phyloP scores from a whole-genome alignment of 1,140 invertebrate genomes.

The Elysia chlorotica region DNA sequence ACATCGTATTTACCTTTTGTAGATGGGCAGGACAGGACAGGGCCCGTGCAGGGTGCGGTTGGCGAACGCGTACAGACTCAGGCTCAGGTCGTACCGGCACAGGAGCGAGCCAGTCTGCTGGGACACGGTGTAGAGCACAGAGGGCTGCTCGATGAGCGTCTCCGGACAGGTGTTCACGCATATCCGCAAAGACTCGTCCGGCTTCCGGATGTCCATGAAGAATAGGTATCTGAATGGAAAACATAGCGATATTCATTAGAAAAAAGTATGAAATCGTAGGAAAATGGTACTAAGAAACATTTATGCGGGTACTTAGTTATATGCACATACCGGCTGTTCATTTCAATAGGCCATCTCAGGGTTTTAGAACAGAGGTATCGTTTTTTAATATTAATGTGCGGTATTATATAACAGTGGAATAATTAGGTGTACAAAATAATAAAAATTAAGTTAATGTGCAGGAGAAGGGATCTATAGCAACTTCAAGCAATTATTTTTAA shows the following conservation, averaged over 20 bases:
- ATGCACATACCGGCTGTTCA: too few relatives aligned
- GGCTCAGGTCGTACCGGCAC: constrained; percentile 65
- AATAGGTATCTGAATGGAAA: constrained; percentile 72
- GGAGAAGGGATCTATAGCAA: too few relatives aligned
- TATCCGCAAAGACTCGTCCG: constrained; percentile 79
- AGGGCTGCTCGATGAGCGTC: constrained; percentile 67
- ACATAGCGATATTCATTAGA: not conserved
- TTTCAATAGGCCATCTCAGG: too few relatives aligned
- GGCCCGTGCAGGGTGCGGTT: constrained; percentile 36
- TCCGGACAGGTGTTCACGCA: constrained; percentile 89
- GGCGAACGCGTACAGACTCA: constrained; percentile 37
- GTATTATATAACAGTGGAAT: too few relatives aligned
- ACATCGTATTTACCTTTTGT: constrained; percentile 49
- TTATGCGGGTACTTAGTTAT: too few relatives aligned
- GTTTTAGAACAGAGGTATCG: too few relatives aligned
- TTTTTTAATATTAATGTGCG: too few relatives aligned
- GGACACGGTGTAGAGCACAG: constrained; percentile 80
- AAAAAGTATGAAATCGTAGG: not conserved
- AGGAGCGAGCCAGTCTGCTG: constrained; percentile 73
- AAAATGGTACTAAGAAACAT: not conserved
- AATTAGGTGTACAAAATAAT: too few relatives aligned
- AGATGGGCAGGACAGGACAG: constrained; percentile 51
- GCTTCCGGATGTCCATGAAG: constrained; percentile 80
- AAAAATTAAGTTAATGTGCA: too few relatives aligned
- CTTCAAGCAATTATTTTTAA: too few relatives aligned